Base-by-base conservation (phyloP, 2,888 invertebrate genomes). In the Arge pagana region DNA sequence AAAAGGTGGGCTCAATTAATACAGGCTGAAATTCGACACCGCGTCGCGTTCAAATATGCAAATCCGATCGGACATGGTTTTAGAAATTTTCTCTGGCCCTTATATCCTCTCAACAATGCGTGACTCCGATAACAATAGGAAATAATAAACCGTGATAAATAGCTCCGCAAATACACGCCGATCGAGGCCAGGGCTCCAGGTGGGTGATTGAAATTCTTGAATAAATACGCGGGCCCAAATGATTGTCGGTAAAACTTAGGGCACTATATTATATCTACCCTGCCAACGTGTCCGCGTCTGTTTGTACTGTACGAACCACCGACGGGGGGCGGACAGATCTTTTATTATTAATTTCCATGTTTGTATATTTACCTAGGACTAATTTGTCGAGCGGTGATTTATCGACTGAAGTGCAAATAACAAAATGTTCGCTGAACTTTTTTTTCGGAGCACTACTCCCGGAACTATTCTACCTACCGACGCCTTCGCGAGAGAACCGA, bases 91-190 rank as follows among this genome's bases (percentile, higher is more conserved):
- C 54, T 37, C 43, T 48, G 41, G 67, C 65, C 68, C 67, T 70
- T 58, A 62, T 61, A 60, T 55, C 61, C 36, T 62, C 56, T 60
- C 65, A 65, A 72, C 72, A 73, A 73, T 70, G 64, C 67, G 62
- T 68, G 66, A 70, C 68, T 69, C 63, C 58, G 57, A 55, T 60
- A 68, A 76, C 75, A 76, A 76, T 76, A 64, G 66, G 72, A 71
- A 75, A 75, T 76, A 76, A 76, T 76, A 76, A 75, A 75, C 74
- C 76, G 71, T 76, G 76, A 76, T 76, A 76, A 76, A 76, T 76
- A 72, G 75, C 72, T 69, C 56, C 64, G 71, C 72, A 72, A 72
- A 72, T 71, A 72, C 59, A 66, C 60, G 64, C 63, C 67, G 60
- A 70, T 68, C 61, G 58, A 58, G 55, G 57, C 36, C 15, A 8